Percentiles rank a stretch among this genome's conserved stretches.
Conservation (phyloP, 2,797 vertebrate genomes). For the Ispidina picta region DNA sequence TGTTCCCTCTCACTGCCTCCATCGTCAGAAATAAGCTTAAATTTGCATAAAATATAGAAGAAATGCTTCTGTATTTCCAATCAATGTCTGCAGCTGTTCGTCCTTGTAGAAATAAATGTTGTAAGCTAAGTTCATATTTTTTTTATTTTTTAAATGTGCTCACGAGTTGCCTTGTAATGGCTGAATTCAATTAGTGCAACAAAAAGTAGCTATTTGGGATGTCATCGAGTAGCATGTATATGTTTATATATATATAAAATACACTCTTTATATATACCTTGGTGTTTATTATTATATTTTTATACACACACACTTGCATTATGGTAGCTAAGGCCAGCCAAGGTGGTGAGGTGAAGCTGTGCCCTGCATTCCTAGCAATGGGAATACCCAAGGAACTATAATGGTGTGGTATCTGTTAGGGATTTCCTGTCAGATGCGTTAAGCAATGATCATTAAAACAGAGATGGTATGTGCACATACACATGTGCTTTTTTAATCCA, state of each 20-base stretch:
- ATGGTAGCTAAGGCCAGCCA: background rate
- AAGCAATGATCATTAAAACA: background rate
- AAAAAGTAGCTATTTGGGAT: background rate
- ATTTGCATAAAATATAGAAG: background rate
- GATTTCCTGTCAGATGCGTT: background rate
- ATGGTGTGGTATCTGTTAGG: background rate
- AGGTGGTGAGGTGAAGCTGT: fast-evolving
- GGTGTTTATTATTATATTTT: too few species aligned
- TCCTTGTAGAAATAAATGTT: background rate
- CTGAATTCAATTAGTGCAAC: background rate
- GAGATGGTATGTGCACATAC: background rate
- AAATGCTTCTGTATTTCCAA: background rate
- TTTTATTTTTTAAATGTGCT: background rate
- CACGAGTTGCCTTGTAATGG: background rate
- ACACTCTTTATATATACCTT: too few species aligned
- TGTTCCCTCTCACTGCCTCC: background rate
- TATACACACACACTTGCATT: background rate
- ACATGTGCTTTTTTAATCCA: background rate
- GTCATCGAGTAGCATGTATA: background rate
- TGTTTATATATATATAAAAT: too few species aligned
- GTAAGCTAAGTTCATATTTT: background rate
- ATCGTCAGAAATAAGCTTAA: background rate
- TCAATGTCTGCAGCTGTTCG: background rate
- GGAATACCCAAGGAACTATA: background rate
- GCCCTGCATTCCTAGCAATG: background rate